Evolutionary conservation across 2,113 vertebrate genomes (phyloP), one percentile per base, ranked within the genome.

Genomic region (Ibidorhyncha struthersii): DNA sequence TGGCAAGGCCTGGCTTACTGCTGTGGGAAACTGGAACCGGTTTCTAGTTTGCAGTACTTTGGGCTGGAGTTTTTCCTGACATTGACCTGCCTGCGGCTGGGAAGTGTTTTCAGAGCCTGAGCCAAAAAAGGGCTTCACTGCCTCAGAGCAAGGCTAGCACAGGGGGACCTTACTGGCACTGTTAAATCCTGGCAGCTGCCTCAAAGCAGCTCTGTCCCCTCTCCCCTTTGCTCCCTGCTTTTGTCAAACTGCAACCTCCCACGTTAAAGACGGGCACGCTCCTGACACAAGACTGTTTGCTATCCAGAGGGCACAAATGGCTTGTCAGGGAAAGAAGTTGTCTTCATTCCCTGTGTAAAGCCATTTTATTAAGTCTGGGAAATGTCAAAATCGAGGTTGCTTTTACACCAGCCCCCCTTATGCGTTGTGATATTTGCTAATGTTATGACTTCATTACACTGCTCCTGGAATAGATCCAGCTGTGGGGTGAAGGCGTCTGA

Each of bases 201-300:
- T 87, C 40, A 20, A 10, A 67, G 61, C n/a, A 27, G 79, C 82
- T 76, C 88, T 69, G n/a, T 67, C 52, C 58, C 30, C 58, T 92
- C 32, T 93, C 2, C 4, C 61, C 65, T 85, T 79, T 69, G 88
- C 85, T 84, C 56, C 38, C 29, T 76, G 82, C 90, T 65, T 82
- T 93, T 97, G 88, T 94, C 56, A 78, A 22, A 30, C 63, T 8
- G 10, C 55, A 85, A 5, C 38, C 73, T 95, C 66, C 43, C 78
- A 4, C 47, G 92, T 90, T 61, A 95, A 87, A 79, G 92, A 14
- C 66, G 49, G 74, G 45, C 92, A 88, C 7, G 1, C 88, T 97
- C 36, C 92, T 80, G 78, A 82, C 73, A 47, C 73, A 69, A 93
- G 82, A 21, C 70, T 87, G 30, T 86, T 90, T 59, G 90, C 85